Evolutionary conservation across 2,113 vertebrate genomes (phyloP), one percentile per base, ranked within the genome.

Genomic region (Cheilinus undulatus): DNA sequence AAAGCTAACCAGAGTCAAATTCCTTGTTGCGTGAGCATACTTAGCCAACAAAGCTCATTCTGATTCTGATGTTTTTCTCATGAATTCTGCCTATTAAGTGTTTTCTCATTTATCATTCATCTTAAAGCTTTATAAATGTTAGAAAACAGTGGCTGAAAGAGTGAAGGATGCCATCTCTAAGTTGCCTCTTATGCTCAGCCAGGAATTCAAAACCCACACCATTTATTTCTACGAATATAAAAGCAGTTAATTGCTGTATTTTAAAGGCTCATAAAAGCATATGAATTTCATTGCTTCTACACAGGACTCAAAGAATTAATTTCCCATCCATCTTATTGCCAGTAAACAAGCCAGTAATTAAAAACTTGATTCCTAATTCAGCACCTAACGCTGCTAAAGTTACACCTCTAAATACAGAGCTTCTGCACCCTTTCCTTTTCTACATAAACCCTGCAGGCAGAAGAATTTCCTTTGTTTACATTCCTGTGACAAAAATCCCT

Each of bases 401-500:
- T 26, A 34, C 36, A 45, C 7, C 43, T 17, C 6, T n/a, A 45
- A 60, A 43, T 26, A 9, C 48, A 1, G 8, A 27, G 15, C n/a
- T 10, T 10, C 51, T 23, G 40, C 12, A 8, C 45, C 4, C 22
- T 10, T 50, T 59, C 3, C 3, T 34, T 54, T 4, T 42, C 22
- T 34, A 34, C 20, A 40, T 13, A 42, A 66, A 43, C 40, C 45
- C 40, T 15, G 13, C 32, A 71, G 48, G 63, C 48, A 48, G 12
- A 51, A 23, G 3, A 52, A 27, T 57, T n/a, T 52, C 15, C 23
- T 60, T 48, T 38, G 45, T 66, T 67, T n/a, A 28, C 49, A 26
- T 58, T 61, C 59, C 20, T 17, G 3, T 5, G 5, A 26, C 34
- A 46, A 14, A 52, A 24, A 67, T 67, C 57, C 23, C 12, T 15